Conservation (phyloP, 2,113 vertebrate species). For the Passer domesticus region DNA sequence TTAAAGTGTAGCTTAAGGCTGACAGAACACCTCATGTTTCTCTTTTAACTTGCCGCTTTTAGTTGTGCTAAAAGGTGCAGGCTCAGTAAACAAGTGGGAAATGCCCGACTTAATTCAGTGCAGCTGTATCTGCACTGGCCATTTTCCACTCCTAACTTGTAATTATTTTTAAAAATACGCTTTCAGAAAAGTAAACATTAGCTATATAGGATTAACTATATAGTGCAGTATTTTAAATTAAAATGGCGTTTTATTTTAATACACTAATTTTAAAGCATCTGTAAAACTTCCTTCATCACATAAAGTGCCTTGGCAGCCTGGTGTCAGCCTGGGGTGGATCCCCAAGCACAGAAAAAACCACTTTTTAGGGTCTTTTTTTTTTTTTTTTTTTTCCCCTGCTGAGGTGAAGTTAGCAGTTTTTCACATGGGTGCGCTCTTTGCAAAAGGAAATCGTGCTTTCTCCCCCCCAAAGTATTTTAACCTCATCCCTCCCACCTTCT, state of each 20-base stretch:
- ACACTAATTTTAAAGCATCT: not conserved
- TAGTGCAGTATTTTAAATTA: not conserved
- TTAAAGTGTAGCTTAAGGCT: not conserved
- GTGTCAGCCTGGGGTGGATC: not conserved
- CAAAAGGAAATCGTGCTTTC: not conserved
- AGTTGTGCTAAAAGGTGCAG: not conserved
- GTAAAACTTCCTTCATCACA: not conserved
- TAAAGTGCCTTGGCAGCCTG: not conserved
- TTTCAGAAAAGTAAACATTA: not conserved
- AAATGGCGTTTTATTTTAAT: not conserved
- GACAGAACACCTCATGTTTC: not conserved
- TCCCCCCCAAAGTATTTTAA: not conserved
- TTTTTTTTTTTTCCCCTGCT: not conserved
- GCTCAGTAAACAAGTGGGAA: not conserved
- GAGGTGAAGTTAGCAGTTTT: not conserved
- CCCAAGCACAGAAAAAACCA: not conserved
- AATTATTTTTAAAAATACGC: accelerated
- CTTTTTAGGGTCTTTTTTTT: not conserved
- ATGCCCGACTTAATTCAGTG: not conserved
- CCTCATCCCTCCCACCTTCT: not conserved
- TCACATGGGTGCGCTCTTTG: accelerated
- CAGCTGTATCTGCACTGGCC: not conserved
- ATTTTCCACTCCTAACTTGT: not conserved
- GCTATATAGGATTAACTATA: not conserved
- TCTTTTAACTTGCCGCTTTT: not conserved